Base-by-base conservation (phyloP, 1,140 invertebrate genomes). In the Ridgeia piscesae region DNA sequence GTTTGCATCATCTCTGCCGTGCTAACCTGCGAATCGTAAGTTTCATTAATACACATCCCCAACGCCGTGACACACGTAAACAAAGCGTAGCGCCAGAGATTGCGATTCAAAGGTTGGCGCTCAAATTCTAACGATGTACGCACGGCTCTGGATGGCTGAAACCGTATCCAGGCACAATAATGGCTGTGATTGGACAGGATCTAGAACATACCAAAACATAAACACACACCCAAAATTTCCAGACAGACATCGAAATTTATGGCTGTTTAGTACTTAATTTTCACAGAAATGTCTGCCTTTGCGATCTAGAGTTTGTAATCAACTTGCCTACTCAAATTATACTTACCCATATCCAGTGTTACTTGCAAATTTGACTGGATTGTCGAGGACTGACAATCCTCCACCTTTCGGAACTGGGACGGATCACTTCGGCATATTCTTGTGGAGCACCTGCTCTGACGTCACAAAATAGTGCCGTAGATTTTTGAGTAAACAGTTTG, bases 361-460 rank as follows among this genome's bases (percentile, higher is more conserved):
- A 77, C 58, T 77, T 77, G 58, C 58, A 77, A 77, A 77, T 77
- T 77, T 77, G 58, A 77, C 58, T 77, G 58, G 58, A 77, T 77
- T 77, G 58, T 77, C 58, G 58, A 77, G 8, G 58, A 77, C 58
- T 77, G 27, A 77, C 58, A 77, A 91, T 35, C 50, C 42, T 91
- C 91, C 33, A 33, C 91, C 91, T 42, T 42, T 90, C 89, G 33
- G 34, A 91, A 34, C 91, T 91, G 91, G 91, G 91, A 91, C 91
- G 91, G 91, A 91, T 58, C 35, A 91, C 91, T 91, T 35, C 91
- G 34, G 33, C 91, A 42, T 91, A 90, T 33, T 91, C 91, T 91
- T 34, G 89, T 90, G 89, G 89, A 34, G 91, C 91, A 91, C 48
- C 91, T 91, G 91, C 91, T 42, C 34, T 34, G 33, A 35, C 48